Evolutionary conservation across 2,113 vertebrate genomes (phyloP), one percentile per base, ranked within the genome.

Genomic region (Phrynosoma platyrhinos): DNA sequence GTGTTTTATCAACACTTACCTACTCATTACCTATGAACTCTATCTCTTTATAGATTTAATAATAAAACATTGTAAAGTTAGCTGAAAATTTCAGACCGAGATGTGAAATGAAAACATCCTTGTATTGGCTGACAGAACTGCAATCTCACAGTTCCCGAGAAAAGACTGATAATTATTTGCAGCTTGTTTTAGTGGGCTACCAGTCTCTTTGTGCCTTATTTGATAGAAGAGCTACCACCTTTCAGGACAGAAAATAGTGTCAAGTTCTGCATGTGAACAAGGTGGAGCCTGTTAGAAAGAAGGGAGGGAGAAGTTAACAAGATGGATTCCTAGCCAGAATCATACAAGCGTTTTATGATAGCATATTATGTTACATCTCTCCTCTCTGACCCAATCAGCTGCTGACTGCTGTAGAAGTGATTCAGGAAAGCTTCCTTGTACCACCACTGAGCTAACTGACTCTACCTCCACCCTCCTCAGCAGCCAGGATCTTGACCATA

Each of bases 31-130:
- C 36, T 25, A 12, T 32, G n/a, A 16, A 71, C 27, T 71, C 68
- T 27, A 71, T 27, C 68, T 30, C 25, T 69, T 18, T 30, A 71
- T 71, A 30, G 27, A n/a, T 71, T 71, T 71, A 3, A 12, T 71
- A 71, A 30, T 30, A 71, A 71, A 71, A 27, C 53, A 36, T 32
- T 58, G 20, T 62, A 81, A 36, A 40, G 20, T 64, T 64, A 81
- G 21, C 79, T 23, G 21, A 62, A 64, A 40, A 40, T 36, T 62
- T 36, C 79, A 81, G n/a, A 5, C 20, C 62, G 25, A 32, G 10
- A 81, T 55, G 32, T 62, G 79, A 71, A 81, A 14, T 77, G 77
- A 79, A 79, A 79, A 53, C 53, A 80, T 80, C 55, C 27, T n/a
- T 3, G 30, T 80, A 21, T 20, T 36, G 36, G 36, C 68, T 69